Evolutionary conservation across 1,140 invertebrate species (phyloP).

Genomic region (Platyscapa corneri): DNA sequence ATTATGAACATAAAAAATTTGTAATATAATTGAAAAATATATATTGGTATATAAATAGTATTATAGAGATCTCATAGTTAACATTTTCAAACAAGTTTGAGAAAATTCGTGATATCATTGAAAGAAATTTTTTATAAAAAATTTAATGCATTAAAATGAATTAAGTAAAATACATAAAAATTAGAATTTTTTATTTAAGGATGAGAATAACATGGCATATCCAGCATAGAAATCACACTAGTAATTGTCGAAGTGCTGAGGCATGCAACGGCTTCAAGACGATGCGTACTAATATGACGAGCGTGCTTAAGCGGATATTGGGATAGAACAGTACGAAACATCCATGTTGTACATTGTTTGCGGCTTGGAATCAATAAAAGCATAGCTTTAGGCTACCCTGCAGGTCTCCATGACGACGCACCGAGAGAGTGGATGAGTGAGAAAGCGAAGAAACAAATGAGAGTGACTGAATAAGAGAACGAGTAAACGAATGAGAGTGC

Average conservation of each 20-base stretch:
- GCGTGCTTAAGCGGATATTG: constrained; percentile 61
- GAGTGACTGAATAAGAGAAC: constrained; percentile 48
- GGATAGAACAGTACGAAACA: constrained; percentile 72
- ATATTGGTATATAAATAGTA: too few relatives aligned
- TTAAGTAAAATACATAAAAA: too few relatives aligned
- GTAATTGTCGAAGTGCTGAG: background rate
- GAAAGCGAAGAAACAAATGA: background rate
- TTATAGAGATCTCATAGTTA: too few relatives aligned
- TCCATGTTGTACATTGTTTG: constrained; percentile 75
- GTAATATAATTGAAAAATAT: too few relatives aligned
- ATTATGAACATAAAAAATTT: too few relatives aligned
- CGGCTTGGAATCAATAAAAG: constrained; percentile 76
- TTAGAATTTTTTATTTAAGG: background rate
- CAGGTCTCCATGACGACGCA: constrained; percentile 59
- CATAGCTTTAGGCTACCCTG: constrained; percentile 75
- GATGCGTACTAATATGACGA: constrained; percentile 68
- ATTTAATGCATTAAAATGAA: too few relatives aligned
- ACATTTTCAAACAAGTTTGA: too few relatives aligned
- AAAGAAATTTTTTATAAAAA: too few relatives aligned
- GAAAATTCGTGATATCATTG: too few relatives aligned
- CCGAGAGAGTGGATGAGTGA: background rate
- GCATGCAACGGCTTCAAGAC: background rate
- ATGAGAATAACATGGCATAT: background rate
- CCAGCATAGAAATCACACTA: background rate
- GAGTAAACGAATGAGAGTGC: constrained; percentile 52